Percentiles rank a stretch among this genome's conserved stretches.
phyloP scores from a whole-genome alignment of 2,888 invertebrate genomes.

The Oligia strigilis region DNA sequence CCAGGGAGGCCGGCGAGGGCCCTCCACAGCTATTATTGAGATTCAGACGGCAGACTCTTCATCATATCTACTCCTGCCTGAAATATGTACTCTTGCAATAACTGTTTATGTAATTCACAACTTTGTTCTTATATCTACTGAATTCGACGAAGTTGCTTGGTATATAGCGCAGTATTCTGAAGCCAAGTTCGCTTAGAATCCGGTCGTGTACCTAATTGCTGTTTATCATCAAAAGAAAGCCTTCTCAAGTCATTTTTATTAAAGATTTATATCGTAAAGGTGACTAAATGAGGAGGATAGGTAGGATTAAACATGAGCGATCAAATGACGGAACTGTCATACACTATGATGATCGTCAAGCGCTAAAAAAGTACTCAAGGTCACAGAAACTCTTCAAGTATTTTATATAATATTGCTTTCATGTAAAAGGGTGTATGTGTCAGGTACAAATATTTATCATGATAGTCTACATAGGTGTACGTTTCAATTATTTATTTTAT shows the following conservation, averaged over 20 bases:
- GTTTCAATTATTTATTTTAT: neutral
- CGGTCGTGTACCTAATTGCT: neutral
- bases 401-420: neutral
- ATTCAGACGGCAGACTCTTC: conserved; percentile 86
- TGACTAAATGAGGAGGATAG: neutral
- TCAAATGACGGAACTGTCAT: neutral
- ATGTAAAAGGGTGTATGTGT: neutral
- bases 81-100: conserved; percentile 70
- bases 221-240: neutral
- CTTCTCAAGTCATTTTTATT: neutral
- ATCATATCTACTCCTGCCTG: conserved; percentile 79
- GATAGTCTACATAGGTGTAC: no score
- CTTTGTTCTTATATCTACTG: conserved; percentile 43
- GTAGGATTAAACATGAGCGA: neutral
- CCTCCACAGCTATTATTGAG: conserved; percentile 87
- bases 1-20: conserved; percentile 79
- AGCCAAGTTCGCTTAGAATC: conserved; percentile 1
- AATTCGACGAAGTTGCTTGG: conserved; percentile 21
- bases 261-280: neutral
- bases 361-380: neutral
- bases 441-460: neutral
- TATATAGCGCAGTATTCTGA: conserved; percentile 20
- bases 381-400: neutral
- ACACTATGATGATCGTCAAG: neutral
- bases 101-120: conserved; percentile 66